These are phyloP conservation scores for Dryomyza anilis DNA, from an alignment of 2,888 invertebrate species.

Conservation along the genomic window DNA sequence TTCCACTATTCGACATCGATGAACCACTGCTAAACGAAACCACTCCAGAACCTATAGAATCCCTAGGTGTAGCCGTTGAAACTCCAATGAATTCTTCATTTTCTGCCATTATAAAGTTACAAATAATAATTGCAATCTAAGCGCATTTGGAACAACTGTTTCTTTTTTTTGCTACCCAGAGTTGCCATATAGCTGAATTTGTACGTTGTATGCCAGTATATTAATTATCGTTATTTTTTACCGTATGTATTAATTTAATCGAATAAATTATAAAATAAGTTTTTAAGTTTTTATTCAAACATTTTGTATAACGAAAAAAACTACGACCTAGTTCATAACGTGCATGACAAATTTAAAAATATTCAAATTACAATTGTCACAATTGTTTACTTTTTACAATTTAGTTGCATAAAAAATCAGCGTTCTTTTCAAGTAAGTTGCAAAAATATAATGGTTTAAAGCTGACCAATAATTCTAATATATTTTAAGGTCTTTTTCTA, in stretches of 20 bases:
- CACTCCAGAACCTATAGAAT: slow-evolving; percentile 2
- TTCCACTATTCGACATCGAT: slow-evolving; percentile 43
- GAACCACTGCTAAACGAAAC: slow-evolving; percentile 2
- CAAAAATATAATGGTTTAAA: no score
- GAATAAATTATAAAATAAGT: not conserved
- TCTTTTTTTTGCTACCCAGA: not conserved
- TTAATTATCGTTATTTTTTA: not conserved
- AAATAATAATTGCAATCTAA: no score
- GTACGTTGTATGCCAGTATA: not conserved
- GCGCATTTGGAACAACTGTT: not conserved
- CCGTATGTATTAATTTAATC: not conserved
- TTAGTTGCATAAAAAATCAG: no score
- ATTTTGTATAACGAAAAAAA: no score
- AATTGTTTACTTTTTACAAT: no score
- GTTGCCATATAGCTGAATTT: not conserved
- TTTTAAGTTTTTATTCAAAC: no score
- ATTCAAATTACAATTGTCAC: no score
- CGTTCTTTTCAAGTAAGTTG: no score
- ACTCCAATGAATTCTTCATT: not conserved
- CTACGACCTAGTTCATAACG: no score
- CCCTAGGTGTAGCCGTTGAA: not conserved
- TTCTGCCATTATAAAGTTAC: not conserved
- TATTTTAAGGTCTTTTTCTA: no score
- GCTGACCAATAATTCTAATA: no score
- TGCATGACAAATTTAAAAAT: no score